Evolutionary conservation across 1,140 invertebrate species (phyloP), one percentile per base, ranked within the genome.

Genomic region (Plectrocnemia conspersa): DNA sequence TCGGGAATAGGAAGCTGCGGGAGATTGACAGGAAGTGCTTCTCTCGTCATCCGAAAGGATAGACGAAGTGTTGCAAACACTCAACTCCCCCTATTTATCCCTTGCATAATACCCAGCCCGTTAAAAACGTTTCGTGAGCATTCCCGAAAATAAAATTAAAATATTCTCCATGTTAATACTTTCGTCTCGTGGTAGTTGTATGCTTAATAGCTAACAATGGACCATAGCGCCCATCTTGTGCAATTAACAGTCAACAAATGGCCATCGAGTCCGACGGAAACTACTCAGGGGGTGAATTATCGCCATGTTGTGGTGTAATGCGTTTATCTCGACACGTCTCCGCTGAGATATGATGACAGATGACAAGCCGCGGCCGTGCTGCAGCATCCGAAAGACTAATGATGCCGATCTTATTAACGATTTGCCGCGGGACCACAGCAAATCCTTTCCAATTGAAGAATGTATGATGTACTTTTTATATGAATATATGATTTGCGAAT

Each of bases 21-120:
- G 52, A 59, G 57, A 59, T 59, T 59, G 57, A 59, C 57, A 59
- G 57, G 57, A 59, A 59, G 57, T 23, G 25, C 47, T 15, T 50
- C 33, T 27, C 44, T 47, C 21, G 22, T 15, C 32, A 33, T 38
- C 33, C 33, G 11, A n/a, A 36, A 36, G 35, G 35, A 38, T 19
- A 38, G 5, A 22, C 42, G 47, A 13, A 47, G 45, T 32, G 35
- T 38, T 45, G 19, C 45, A 47, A 38, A 38, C 35, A 38, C 35
- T 38, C 18, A 16, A n/a, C n/a, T 38, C 35, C 35, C 35, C 35
- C 15, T 38, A n/a, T n/a, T 38, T 16, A 29, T 38, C 5, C 13
- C 35, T 16, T 16, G 13, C 15, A 38, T 38, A 38, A 38, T 38
- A 13, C 35, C 35, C 35, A 16, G 35, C 18, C 35, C 7, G 35